Conservation (phyloP, 2,113 vertebrate genomes). For the Podarcis muralis region DNA sequence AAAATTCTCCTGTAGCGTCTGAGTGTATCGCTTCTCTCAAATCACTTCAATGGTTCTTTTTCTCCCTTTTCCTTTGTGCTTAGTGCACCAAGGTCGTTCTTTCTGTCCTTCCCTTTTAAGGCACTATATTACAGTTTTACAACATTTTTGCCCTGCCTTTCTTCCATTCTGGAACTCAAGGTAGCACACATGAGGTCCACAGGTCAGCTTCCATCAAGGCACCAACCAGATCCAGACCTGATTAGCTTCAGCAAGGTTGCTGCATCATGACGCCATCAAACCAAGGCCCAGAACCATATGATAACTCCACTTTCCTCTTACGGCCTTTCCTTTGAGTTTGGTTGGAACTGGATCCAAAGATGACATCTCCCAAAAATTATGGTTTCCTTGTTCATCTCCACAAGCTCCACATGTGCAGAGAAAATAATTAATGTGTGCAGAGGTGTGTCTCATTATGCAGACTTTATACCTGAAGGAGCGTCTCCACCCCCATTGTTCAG, state of each 20-base stretch:
- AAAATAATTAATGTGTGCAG: no score
- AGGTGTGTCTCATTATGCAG: no score
- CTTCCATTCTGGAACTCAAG: not conserved
- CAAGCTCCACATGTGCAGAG: not conserved
- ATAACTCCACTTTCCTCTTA: not conserved
- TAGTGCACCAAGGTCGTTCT: not conserved
- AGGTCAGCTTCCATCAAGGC: not conserved
- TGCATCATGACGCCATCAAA: not conserved
- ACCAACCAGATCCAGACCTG: not conserved
- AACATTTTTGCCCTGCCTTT: accelerated
- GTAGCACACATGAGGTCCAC: not conserved
- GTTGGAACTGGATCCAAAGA: not conserved
- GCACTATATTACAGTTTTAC: not conserved
- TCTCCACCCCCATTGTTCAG: no score
- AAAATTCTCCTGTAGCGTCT: not conserved
- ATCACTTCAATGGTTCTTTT: not conserved
- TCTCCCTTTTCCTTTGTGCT: not conserved
- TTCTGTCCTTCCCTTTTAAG: conserved; percentile 3
- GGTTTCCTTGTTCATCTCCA: not conserved
- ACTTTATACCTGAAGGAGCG: no score
- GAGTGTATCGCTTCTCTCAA: not conserved
- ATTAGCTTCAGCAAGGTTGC: not conserved
- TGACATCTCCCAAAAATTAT: not conserved
- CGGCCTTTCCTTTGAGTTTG: not conserved
- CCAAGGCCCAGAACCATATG: not conserved